These are phyloP conservation scores for Cnemophilus loriae DNA, from an alignment of 2,113 vertebrate species.

Conservation along the genomic window DNA sequence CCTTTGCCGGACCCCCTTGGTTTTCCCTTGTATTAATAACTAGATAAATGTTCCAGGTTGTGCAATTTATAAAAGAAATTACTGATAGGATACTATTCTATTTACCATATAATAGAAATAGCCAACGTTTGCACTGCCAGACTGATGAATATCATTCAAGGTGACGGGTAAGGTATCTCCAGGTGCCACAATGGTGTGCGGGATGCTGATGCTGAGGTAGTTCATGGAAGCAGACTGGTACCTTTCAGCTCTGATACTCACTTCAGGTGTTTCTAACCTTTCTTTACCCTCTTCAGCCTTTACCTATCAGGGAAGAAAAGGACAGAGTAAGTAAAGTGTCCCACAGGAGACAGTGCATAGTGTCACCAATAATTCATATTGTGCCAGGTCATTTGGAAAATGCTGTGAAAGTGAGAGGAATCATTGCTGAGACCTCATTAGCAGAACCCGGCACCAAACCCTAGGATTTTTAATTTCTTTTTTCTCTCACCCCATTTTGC, in stretches of 20 bases:
- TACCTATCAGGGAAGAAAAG: constrained; percentile 27
- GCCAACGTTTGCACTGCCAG: constrained; percentile 8
- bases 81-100: background rate
- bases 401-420: background rate
- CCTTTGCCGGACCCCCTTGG: background rate
- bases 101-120: constrained; percentile 73
- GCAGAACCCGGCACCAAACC: background rate
- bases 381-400: background rate
- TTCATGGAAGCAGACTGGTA: background rate
- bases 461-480: background rate
- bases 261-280: constrained; percentile 40
- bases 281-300: constrained; percentile 52
- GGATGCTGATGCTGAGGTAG: constrained; percentile 69
- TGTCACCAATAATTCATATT: background rate
- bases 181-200: constrained; percentile 10
- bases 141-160: constrained; percentile 41
- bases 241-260: constrained; percentile 25
- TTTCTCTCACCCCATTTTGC: background rate
- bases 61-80: background rate
- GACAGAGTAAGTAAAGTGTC: background rate
- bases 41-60: background rate
- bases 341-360: background rate
- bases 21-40: background rate
- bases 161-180: constrained; percentile 46
- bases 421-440: background rate